Evolutionary conservation across 2,797 vertebrate species (phyloP), one percentile per base, ranked within the genome.

Genomic region (Gymnothorax reevesii): DNA sequence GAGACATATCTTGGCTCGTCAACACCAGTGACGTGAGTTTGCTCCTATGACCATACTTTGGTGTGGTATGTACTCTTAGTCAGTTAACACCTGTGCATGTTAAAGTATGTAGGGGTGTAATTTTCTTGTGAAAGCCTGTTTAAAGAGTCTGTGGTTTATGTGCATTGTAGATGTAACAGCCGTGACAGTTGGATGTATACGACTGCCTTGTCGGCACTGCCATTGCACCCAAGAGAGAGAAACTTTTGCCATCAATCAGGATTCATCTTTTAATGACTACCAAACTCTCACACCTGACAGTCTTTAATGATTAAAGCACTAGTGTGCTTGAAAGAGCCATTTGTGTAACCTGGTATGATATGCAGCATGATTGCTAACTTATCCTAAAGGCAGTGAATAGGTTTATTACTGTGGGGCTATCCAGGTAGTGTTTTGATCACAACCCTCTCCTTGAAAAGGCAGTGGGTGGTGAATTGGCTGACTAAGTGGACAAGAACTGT

Each of bases 1-100:
- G 96, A 87, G 96, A 97, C 85, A 97, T 97, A 88, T 95, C 95
- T 0, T 97, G 96, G 96, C 93, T 96, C 91, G 96, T 97, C 91
- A 97, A 96, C 90, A 97, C 95, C 82, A 96, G 92, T 89, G 96
- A 97, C 87, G 96, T 97, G 88, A 96, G 96, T 95, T 88, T 42
- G 13, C 17, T 15, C 60, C 0, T 15, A 52, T 1, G 27, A 79
- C 57, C 42, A 22, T 12, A 42, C 7, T 27, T 15, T n/a, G 52
- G 8, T n/a, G 10, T 86, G 85, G 75, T 54, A 22, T 15, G 25
- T 59, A 13, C 69, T 10, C 2, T 73, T 27, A 4, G 6, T 9
- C 22, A 6, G 25, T 25, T 33, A 13, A 8, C 42, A 57, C 22
- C 8, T n/a, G 15, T 27, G 82, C 82, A 0, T 59, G 82, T 59